Evolutionary conservation across 2,797 vertebrate species (phyloP), one percentile per base, ranked within the genome.

Genomic region (Synanceia verrucosa): DNA sequence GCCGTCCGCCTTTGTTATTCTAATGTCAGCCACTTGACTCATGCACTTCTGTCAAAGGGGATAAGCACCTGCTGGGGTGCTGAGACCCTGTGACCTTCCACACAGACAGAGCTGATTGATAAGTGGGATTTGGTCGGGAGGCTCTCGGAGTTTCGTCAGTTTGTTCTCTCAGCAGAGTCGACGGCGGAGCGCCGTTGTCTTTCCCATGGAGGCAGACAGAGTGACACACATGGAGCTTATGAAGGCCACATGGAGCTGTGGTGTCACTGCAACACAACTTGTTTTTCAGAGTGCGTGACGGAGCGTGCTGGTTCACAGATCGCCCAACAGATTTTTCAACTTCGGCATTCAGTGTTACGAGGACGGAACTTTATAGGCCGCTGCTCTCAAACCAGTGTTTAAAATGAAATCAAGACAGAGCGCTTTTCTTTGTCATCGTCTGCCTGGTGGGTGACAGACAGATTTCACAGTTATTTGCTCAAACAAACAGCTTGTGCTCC

Each of bases 11-110:
- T 93, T 93, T 93, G 88, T 93, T 91, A 94, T 94, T 94, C 83
- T 92, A 93, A 92, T 93, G 90, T 90, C 84, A 86, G 84, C 81
- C 84, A 79, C 84, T 91, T 89, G 83, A 91, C 90, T 93, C 81
- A 58, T 78, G 71, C 74, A 70, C 91, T 89, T 86, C 78, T 87
- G 87, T 91, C 86, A 83, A 74, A 85, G 59, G 78, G 88, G 83
- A 88, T 93, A 86, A 92, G 77, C 56, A 85, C 87, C 84, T 67
- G 86, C 80, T 76, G 78, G 28, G 19, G 13, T 3, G 23, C 23
- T 34, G 28, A 41, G 7, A 68, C 64, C 65, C 19, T 48, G 31
- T 73, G 81, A 88, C 87, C 85, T 53, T 67, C 53, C 47, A 31
- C 60, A 66, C 37, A 55, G 50, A 62, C 70, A 41, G n/a, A 2